phyloP scores from a whole-genome alignment of 2,113 vertebrate species.

The Lophura nycthemera region DNA sequence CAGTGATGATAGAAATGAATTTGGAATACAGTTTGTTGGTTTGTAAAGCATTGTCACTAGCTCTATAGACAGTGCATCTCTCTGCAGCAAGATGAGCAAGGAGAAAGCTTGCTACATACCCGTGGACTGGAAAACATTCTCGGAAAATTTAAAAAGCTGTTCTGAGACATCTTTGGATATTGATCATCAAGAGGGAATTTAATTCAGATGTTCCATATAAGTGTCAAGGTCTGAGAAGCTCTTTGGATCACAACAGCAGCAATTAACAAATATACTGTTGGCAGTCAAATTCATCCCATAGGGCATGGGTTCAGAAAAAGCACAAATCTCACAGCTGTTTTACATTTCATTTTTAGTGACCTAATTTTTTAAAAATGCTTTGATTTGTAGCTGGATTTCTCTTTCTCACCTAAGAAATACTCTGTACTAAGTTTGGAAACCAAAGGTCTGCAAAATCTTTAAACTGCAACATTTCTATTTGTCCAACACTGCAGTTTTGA shows the following conservation, averaged over 20 bases:
- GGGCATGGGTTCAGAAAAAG: slow-evolving; percentile 23
- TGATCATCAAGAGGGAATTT: slow-evolving; percentile 27
- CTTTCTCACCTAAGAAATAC: slow-evolving; percentile 7
- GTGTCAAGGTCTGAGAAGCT: slow-evolving; percentile 45
- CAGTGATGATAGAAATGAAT: neutral
- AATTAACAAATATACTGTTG: slow-evolving; percentile 64
- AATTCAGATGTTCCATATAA: slow-evolving; percentile 54
- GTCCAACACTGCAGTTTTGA: slow-evolving; percentile 13
- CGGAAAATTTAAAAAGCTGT: neutral
- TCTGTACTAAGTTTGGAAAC: slow-evolving; percentile 18
- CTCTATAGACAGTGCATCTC: neutral
- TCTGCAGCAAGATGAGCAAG: neutral
- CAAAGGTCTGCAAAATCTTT: slow-evolving; percentile 19
- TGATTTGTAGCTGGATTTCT: neutral
- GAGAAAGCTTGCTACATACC: neutral
- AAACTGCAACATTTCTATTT: neutral
- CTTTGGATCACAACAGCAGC: slow-evolving; percentile 50
- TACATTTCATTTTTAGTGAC: slow-evolving; percentile 4
- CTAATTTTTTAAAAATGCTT: neutral
- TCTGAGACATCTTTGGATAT: slow-evolving; percentile 8
- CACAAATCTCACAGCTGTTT: neutral
- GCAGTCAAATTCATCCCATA: slow-evolving; percentile 29
- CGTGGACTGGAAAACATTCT: neutral
- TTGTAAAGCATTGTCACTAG: neutral
- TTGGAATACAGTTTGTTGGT: neutral